Evolutionary conservation across 2,888 invertebrate genomes (phyloP).

Genomic region (Cloeon dipterum): DNA sequence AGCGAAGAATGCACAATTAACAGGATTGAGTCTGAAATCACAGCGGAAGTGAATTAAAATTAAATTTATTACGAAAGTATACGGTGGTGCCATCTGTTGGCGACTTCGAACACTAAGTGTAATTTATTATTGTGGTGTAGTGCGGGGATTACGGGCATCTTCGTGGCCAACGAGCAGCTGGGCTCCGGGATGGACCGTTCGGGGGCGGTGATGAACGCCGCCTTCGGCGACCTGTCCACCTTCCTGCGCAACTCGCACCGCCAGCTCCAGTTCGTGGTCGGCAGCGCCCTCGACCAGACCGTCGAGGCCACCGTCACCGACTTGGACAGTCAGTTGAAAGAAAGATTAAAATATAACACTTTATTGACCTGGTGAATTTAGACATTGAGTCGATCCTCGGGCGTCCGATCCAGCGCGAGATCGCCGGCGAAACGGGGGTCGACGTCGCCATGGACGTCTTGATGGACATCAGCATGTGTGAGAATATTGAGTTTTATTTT

Average conservation of each 20-base stretch:
- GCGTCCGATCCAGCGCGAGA: slow-evolving; percentile 49
- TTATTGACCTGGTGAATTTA: slow-evolving; percentile 15
- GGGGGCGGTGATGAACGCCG: slow-evolving; percentile 27
- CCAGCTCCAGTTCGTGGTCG: slow-evolving; percentile 32
- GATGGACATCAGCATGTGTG: slow-evolving; percentile 45
- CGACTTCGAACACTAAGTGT: no score
- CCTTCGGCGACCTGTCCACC: slow-evolving; percentile 32
- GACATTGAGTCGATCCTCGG: slow-evolving; percentile 52
- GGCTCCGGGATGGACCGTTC: slow-evolving; percentile 28
- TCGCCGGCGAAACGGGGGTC: slow-evolving; percentile 48
- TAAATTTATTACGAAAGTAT: no score
- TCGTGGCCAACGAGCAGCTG: slow-evolving; percentile 36
- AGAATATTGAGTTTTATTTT: no score
- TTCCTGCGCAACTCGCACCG: slow-evolving; percentile 37
- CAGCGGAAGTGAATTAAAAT: no score
- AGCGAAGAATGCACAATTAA: no score
- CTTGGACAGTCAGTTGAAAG: slow-evolving; percentile 31
- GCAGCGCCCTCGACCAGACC: slow-evolving; percentile 32
- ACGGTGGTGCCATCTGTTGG: no score
- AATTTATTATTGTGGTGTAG: no score
- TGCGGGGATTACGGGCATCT: slow-evolving; percentile 32
- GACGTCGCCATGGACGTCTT: slow-evolving; percentile 49
- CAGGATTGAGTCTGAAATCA: no score
- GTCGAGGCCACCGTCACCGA: slow-evolving; percentile 34
- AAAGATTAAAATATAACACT: not conserved